A percentile compares a stretch with the other conserved stretches of the same genome.
phyloP scores from a whole-genome alignment of 37 sponge, comb jelly and placozoan genomes.

The Halisarca cf. caerulea region DNA sequence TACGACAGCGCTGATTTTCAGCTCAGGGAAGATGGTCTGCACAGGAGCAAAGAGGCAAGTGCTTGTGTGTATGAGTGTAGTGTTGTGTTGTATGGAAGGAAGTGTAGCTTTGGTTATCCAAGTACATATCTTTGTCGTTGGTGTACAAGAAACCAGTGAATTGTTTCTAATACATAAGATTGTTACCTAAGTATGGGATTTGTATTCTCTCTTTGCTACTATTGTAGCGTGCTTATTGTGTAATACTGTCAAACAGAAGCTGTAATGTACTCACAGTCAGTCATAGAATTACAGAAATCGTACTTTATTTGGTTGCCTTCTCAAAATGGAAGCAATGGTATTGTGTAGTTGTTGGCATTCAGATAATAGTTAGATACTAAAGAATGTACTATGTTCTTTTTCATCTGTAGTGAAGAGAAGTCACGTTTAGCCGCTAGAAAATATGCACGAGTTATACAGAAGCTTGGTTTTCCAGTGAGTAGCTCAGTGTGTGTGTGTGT shows the following conservation, averaged over 20 bases:
- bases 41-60: conserved; percentile 96
- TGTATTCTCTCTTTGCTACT: too few relatives aligned
- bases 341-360: background rate
- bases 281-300: too few relatives aligned
- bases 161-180: too few relatives aligned
- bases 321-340: too few relatives aligned
- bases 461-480: conserved; percentile 93
- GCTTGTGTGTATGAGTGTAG: background rate
- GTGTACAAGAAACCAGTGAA: too few relatives aligned
- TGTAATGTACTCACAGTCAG: too few relatives aligned
- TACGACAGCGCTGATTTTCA: conserved; percentile 97
- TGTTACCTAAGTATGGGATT: too few relatives aligned
- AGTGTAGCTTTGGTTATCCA: background rate
- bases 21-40: conserved; percentile 99
- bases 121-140: background rate
- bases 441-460: conserved; percentile 98
- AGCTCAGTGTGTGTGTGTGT: too few relatives aligned
- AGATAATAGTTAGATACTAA: too few relatives aligned
- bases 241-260: too few relatives aligned
- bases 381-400: background rate
- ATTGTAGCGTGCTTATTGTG: too few relatives aligned
- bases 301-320: too few relatives aligned
- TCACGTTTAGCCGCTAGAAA: conserved; percentile 97
- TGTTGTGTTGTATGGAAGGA: background rate
- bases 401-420: conserved; percentile 74